These are phyloP conservation scores for Stichodactyla helianthus DNA, from an alignment of 64 coral and sea anemone genomes.

Conservation along the genomic window DNA sequence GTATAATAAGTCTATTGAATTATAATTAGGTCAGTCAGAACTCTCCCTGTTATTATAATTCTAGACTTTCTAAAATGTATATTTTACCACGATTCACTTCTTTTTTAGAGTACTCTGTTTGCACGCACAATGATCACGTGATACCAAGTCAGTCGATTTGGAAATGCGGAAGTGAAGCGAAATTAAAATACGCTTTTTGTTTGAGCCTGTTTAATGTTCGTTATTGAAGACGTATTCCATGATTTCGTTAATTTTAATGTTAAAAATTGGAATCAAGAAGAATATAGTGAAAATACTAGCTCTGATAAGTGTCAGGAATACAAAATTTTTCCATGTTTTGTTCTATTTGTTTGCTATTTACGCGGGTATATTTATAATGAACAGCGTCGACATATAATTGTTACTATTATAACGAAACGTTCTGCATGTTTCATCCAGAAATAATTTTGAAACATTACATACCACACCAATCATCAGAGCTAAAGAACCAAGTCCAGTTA, in stretches of 20 bases:
- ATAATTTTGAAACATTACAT: not conserved
- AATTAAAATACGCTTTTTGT: not conserved
- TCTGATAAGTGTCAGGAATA: too few species aligned
- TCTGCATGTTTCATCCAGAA: too few species aligned
- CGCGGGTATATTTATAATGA: too few species aligned
- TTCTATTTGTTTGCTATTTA: too few species aligned
- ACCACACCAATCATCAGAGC: constrained; percentile 10
- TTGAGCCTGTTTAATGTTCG: not conserved
- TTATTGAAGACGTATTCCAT: not conserved
- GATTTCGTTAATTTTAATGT: too few species aligned
- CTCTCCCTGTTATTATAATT: not conserved
- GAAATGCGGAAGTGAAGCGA: not conserved
- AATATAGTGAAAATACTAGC: too few species aligned
- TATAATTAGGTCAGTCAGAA: not conserved
- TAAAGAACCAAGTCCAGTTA: constrained; percentile 31
- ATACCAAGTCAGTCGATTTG: not conserved
- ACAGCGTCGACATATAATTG: too few species aligned
- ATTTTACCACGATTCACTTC: not conserved
- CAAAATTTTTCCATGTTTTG: too few species aligned
- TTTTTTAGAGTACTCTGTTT: not conserved
- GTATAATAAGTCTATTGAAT: not conserved
- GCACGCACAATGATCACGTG: not conserved
- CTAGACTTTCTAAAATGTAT: not conserved
- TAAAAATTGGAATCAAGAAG: too few species aligned
- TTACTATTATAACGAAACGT: too few species aligned